Evolutionary conservation across 1,140 invertebrate genomes (phyloP), one percentile per base, ranked within the genome.

Genomic region (Brachionus rotundiformis): DNA sequence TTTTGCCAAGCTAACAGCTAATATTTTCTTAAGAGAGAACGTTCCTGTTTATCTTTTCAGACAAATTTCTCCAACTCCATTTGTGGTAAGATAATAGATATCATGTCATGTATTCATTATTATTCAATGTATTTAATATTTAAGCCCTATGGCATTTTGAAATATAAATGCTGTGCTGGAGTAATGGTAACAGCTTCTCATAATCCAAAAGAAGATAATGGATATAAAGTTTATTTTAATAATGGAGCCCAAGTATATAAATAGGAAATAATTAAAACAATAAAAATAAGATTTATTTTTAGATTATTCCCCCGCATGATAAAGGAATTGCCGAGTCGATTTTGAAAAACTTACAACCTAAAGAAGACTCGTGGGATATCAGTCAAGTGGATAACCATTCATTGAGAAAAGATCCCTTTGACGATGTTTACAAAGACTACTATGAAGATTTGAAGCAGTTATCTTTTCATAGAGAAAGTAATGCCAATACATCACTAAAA

Each of bases 121-220:
- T 11, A 11, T 33, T 0, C 54, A 36, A 39, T 36, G 19, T 36
- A 39, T 11, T 11, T 10, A n/a, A n/a, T n/a, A n/a, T n/a, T n/a
- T n/a, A n/a, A 88, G 87, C 92, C 96, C 0, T 98, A 93, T 88
- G 90, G 91, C 2, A 92, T 96, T 3, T 86, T 88, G 11, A 88
- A 91, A 82, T 92, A 91, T 33, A 91, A 91, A 29, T 92, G 92
- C 79, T 91, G 91, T 3, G 92, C 91, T 71, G 96, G 96, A 4
- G 90, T 98, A 6, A 96, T 98, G 94, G 91, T 99, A 0, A 99
- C 98, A 13, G 97, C 98, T 0, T 98, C 96, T 0, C 97, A 99
- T 84, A 99, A 99, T 90, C 97, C 96, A 0, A 98, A 98, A 88
- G 92, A 98, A 71, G 96, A 99, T 86, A 99, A 99, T 88, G 98